phyloP scores from a whole-genome alignment of 2,797 vertebrate genomes.

The Tolypeutes matacus region DNA sequence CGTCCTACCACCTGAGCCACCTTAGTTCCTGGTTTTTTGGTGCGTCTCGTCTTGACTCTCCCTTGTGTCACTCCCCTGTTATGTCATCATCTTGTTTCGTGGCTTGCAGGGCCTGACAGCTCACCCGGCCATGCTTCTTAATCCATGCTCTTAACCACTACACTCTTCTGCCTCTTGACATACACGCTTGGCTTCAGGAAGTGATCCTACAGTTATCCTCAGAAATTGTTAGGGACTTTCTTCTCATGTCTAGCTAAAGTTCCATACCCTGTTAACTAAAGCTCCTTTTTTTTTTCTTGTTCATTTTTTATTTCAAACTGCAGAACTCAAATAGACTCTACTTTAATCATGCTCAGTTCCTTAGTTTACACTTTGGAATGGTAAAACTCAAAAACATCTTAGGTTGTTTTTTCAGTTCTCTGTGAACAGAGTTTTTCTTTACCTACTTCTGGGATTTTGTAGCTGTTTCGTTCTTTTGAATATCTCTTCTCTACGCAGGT shows the following conservation, averaged over 20 bases:
- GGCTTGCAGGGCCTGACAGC: no score
- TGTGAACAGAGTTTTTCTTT: background rate
- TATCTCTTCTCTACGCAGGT: constrained; percentile 88
- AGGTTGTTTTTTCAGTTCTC: background rate
- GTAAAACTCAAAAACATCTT: background rate
- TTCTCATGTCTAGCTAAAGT: background rate
- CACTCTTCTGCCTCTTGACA: background rate
- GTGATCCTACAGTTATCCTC: background rate
- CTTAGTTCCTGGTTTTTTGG: no score
- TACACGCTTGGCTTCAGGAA: background rate
- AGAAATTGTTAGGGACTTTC: background rate
- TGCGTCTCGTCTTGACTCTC: no score
- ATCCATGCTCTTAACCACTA: background rate
- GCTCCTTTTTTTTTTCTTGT: background rate
- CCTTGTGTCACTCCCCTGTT: no score
- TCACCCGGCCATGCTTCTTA: background rate
- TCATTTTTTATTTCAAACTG: background rate
- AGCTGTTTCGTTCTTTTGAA: background rate
- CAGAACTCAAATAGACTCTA: background rate
- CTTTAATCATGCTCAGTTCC: background rate
- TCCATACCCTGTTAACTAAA: background rate
- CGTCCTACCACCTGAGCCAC: no score
- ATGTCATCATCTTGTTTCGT: no score
- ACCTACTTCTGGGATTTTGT: background rate
- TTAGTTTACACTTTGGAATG: background rate